phyloP scores from a whole-genome alignment of 2,797 vertebrate species.

The Allobates femoralis region DNA sequence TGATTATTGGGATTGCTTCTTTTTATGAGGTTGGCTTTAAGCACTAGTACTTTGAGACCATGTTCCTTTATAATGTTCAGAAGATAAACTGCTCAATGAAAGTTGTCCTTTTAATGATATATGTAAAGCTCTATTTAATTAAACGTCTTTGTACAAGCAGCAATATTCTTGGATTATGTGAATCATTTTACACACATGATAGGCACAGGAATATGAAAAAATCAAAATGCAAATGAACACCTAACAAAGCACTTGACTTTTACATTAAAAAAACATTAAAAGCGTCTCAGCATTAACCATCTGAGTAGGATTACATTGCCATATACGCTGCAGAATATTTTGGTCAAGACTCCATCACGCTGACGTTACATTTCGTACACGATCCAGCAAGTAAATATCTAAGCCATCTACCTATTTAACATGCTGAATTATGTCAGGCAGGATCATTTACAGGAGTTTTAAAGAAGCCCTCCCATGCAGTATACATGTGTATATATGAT shows the following conservation, averaged over 20 bases:
- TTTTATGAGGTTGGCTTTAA: background rate
- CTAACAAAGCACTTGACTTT: background rate
- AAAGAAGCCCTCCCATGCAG: background rate
- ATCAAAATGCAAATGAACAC: constrained; percentile 21
- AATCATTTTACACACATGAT: constrained; percentile 11
- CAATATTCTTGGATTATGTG: constrained; percentile 29
- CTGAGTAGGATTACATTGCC: background rate
- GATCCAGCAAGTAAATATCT: background rate
- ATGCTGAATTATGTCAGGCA: background rate
- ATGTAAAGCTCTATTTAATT: background rate
- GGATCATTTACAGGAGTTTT: background rate
- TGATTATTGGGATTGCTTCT: background rate
- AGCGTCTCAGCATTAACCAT: background rate
- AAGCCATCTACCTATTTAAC: background rate
- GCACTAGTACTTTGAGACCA: background rate
- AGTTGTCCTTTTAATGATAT: constrained; percentile 16
- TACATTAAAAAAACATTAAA: background rate
- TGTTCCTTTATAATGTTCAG: background rate
- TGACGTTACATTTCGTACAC: background rate
- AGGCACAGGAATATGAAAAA: background rate
- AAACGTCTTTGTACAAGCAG: background rate
- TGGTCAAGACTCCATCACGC: background rate
- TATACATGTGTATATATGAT: too few relatives aligned
- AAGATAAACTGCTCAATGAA: background rate
- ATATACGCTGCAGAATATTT: background rate